Evolutionary conservation across 2,888 invertebrate species (phyloP).

Genomic region (Pterostichus madidus): DNA sequence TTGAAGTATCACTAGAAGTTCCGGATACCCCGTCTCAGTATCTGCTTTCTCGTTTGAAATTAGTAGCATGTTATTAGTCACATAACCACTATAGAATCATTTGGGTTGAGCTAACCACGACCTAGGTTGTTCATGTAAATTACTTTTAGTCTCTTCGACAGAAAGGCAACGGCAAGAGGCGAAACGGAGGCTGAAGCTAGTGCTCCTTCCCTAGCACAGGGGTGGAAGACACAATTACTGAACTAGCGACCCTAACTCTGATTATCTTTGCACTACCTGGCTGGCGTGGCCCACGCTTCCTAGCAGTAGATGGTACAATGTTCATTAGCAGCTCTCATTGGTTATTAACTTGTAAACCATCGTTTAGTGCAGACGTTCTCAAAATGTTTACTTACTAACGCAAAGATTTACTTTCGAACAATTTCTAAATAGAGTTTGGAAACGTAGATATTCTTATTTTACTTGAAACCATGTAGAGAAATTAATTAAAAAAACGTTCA

Average conservation of each 20-base stretch:
- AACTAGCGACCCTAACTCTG: slow-evolving; percentile 43
- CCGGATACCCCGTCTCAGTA: background rate
- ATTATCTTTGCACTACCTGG: slow-evolving; percentile 60
- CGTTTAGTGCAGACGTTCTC: slow-evolving; percentile 44
- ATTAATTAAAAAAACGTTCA: no score
- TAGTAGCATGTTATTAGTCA: slow-evolving; percentile 27
- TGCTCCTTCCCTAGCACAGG: background rate
- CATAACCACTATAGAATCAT: slow-evolving; percentile 48
- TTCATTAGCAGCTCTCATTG: slow-evolving; percentile 60
- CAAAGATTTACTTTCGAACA: no score
- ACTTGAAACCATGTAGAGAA: no score
- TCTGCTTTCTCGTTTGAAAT: slow-evolving; percentile 24
- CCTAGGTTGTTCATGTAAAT: slow-evolving; percentile 50
- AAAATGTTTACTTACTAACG: slow-evolving; percentile 24
- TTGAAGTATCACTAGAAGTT: no score
- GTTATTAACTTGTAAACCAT: slow-evolving; percentile 60
- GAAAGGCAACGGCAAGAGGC: background rate
- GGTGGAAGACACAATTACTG: slow-evolving; percentile 56
- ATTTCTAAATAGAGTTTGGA: no score
- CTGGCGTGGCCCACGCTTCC: slow-evolving; percentile 25
- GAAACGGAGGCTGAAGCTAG: background rate
- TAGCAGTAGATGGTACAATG: slow-evolving; percentile 21
- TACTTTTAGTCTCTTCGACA: slow-evolving; percentile 45
- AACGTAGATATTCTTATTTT: no score
- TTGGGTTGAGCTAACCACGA: slow-evolving; percentile 35